Percentiles rank a stretch among this genome's conserved stretches.
Conservation (phyloP, 2,113 vertebrate species). For the Pomatorhinus ruficollis region DNA sequence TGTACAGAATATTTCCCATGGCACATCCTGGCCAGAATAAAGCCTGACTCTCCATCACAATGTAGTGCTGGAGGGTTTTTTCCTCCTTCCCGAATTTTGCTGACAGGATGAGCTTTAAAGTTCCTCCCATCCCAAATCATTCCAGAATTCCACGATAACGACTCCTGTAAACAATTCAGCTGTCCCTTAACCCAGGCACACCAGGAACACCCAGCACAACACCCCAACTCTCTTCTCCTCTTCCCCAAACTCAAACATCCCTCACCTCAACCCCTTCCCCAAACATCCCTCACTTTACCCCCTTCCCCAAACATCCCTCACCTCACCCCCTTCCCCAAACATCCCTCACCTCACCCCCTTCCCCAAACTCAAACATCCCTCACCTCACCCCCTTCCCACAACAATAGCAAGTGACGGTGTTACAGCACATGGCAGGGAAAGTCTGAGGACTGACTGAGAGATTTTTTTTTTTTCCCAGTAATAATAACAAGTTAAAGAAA, state of each 20-base stretch:
- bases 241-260: neutral
- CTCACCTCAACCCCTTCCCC: too few relatives aligned
- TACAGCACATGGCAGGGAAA: neutral
- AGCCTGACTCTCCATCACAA: neutral
- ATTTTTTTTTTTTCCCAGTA: neutral
- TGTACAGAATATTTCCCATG: accelerated
- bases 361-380: neutral
- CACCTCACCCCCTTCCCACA: neutral
- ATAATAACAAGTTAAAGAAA: neutral
- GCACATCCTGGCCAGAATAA: neutral
- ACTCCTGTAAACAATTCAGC: accelerated
- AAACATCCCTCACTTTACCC: too few relatives aligned
- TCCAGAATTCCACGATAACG: accelerated
- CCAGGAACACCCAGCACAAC: accelerated
- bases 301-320: too few relatives aligned
- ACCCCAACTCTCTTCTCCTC: accelerated
- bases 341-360: accelerated
- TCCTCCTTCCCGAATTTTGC: neutral
- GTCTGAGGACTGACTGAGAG: neutral
- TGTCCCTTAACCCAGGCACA: too few relatives aligned
- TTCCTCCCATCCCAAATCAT: neutral
- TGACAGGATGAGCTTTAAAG: too few relatives aligned
- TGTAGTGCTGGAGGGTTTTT: accelerated
- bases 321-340: accelerated
- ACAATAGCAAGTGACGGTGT: too few relatives aligned